Evolutionary conservation across 1,140 invertebrate genomes (phyloP).

Genomic region (Brachionus rotundiformis): DNA sequence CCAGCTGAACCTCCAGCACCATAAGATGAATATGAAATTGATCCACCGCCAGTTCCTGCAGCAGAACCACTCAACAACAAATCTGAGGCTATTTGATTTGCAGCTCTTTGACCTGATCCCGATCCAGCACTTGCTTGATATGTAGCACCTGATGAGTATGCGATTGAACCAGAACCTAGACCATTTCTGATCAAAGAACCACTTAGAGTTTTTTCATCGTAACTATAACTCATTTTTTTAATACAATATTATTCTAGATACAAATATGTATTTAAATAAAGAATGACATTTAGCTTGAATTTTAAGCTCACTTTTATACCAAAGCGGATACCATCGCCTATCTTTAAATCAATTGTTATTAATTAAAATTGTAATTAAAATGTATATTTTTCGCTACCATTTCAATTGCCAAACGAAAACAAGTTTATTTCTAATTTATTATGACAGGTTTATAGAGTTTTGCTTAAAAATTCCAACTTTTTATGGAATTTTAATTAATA

Average conservation of each 20-base stretch:
- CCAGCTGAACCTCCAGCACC: background rate
- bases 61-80: background rate
- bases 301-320: conserved; percentile 1
- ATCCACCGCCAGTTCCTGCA: background rate
- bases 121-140: background rate
- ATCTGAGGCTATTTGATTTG: background rate
- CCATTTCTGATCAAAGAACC: background rate
- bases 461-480: background rate
- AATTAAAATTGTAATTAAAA: conserved; percentile 34
- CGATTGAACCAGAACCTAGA: background rate
- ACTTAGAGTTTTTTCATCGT: conserved; percentile 10
- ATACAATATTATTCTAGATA: background rate
- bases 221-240: conserved; percentile 16
- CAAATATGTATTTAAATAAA: background rate
- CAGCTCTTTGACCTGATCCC: conserved; percentile 1
- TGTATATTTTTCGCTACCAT: conserved; percentile 21
- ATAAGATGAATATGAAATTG: too few species aligned
- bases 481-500: conserved; percentile 41
- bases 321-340: background rate
- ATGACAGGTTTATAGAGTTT: conserved; percentile 38
- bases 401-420: background rate
- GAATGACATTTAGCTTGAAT: background rate
- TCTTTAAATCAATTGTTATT: conserved; percentile 12
- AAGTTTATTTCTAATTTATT: conserved; percentile 45
- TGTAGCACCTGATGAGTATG: background rate